Percentiles rank a stretch among this genome's conserved stretches.
Conservation (phyloP, 92 coral and sea anemone genomes). For the Phenganax marumi region DNA sequence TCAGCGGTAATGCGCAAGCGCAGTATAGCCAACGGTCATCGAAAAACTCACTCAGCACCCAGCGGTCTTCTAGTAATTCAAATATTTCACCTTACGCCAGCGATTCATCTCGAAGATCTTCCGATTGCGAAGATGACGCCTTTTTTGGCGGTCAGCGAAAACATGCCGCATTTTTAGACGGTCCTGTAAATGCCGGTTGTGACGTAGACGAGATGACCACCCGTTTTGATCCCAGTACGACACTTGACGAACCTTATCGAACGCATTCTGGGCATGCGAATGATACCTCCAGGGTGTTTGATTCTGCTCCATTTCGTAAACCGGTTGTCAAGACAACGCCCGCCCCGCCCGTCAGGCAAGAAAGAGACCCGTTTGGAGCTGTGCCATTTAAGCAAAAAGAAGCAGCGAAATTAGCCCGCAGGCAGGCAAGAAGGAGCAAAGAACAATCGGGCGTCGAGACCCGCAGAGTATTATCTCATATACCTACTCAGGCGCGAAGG, state of each 20-base stretch:
- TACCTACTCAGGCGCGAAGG: slow-evolving; percentile 39
- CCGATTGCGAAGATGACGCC: slow-evolving; percentile 24
- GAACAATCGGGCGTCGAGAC: slow-evolving; percentile 20
- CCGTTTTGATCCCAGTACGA: slow-evolving; percentile 18
- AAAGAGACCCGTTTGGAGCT: slow-evolving; percentile 71
- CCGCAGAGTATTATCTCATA: slow-evolving; percentile 21
- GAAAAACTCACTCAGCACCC: not conserved
- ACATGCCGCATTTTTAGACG: slow-evolving; percentile 25
- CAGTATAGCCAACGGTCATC: slow-evolving; percentile 12
- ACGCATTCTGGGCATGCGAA: not conserved
- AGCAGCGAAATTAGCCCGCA: slow-evolving; percentile 42
- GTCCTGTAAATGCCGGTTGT: slow-evolving; percentile 37
- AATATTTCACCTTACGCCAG: slow-evolving; percentile 22
- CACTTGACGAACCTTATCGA: slow-evolving; percentile 13
- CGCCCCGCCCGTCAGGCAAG: slow-evolving; percentile 13
- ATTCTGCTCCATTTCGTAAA: slow-evolving; percentile 38
- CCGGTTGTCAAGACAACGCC: slow-evolving; percentile 18
- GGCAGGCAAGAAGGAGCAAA: slow-evolving; percentile 21
- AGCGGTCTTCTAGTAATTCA: not conserved
- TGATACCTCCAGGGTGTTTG: slow-evolving; percentile 7
- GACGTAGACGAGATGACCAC: slow-evolving; percentile 41
- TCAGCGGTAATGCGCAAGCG: slow-evolving; percentile 27
- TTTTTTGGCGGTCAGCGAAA: slow-evolving; percentile 4
- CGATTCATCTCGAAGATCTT: slow-evolving; percentile 25
- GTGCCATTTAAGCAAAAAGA: slow-evolving; percentile 54